These are phyloP conservation scores for Papilio dardanus DNA, from an alignment of 1,140 invertebrate genomes.

Conservation along the genomic window DNA sequence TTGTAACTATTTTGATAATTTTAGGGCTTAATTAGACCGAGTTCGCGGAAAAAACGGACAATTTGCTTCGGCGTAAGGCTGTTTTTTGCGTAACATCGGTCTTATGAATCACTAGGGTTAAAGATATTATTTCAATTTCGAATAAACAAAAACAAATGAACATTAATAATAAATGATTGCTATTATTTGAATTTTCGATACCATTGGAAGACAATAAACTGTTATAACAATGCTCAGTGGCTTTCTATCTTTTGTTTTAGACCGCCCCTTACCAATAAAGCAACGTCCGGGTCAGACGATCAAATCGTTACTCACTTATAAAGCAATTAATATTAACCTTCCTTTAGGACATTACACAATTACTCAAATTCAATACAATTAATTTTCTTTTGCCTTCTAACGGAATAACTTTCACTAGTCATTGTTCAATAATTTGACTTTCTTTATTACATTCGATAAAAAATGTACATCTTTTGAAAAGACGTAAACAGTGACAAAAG, in stretches of 20 bases:
- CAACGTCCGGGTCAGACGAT: conserved; percentile 24
- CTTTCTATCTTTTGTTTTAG: conserved; percentile 20
- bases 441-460: neutral
- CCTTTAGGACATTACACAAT: conserved; percentile 22
- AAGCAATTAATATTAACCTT: conserved; percentile 34
- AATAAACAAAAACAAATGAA: neutral
- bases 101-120: neutral
- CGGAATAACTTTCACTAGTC: neutral
- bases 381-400: conserved; percentile 5
- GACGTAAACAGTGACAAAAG: neutral
- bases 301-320: conserved; percentile 23
- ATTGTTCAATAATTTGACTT: neutral
- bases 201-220: conserved; percentile 11
- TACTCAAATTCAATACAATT: conserved; percentile 30
- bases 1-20: too few relatives aligned
- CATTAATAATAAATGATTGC: conserved; percentile 10
- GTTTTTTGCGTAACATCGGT: too few relatives aligned
- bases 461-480: neutral
- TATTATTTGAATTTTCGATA: neutral
- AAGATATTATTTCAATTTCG: neutral
- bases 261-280: conserved; percentile 31
- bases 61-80: too few relatives aligned
- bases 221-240: conserved; percentile 19
- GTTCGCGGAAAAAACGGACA: too few relatives aligned
- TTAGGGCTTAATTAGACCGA: too few relatives aligned